phyloP scores from a whole-genome alignment of 2,797 vertebrate genomes.

The Sebastolobus altivelis region DNA sequence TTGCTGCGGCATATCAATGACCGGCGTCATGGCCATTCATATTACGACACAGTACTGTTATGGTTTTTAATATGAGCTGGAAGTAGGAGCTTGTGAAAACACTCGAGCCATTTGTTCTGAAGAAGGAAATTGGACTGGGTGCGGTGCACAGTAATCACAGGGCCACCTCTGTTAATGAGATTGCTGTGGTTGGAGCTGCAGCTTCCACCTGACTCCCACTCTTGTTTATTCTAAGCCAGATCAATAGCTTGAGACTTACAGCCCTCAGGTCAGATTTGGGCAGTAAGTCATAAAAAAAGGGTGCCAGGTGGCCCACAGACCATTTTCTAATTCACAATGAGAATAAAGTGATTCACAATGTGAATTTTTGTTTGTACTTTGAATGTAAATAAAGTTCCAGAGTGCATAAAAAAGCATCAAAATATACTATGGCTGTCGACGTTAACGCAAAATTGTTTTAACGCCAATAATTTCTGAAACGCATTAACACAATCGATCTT shows the following conservation, averaged over 20 bases:
- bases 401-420: background rate
- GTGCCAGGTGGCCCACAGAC: background rate
- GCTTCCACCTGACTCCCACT: slow-evolving; percentile 45
- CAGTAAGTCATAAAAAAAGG: background rate
- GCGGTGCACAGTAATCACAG: slow-evolving; percentile 4
- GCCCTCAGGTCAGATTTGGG: background rate
- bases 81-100: slow-evolving; percentile 43
- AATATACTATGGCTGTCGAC: background rate
- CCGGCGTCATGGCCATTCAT: background rate
- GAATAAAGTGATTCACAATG: background rate
- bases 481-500: too few relatives aligned
- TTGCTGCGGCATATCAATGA: slow-evolving; percentile 21
- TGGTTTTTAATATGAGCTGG: slow-evolving; percentile 37
- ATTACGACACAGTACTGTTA: background rate
- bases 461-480: too few relatives aligned
- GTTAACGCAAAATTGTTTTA: too few relatives aligned
- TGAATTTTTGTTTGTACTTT: background rate
- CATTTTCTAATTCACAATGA: background rate
- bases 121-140: slow-evolving; percentile 45
- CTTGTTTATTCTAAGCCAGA: slow-evolving; percentile 62
- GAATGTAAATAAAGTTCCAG: background rate
- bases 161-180: slow-evolving; percentile 63
- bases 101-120: slow-evolving; percentile 25
- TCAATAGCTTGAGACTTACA: slow-evolving; percentile 61
- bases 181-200: slow-evolving; percentile 45